Evolutionary conservation across 2,113 vertebrate species (phyloP), one percentile per base, ranked within the genome.

Genomic region (Ictalurus furcatus): DNA sequence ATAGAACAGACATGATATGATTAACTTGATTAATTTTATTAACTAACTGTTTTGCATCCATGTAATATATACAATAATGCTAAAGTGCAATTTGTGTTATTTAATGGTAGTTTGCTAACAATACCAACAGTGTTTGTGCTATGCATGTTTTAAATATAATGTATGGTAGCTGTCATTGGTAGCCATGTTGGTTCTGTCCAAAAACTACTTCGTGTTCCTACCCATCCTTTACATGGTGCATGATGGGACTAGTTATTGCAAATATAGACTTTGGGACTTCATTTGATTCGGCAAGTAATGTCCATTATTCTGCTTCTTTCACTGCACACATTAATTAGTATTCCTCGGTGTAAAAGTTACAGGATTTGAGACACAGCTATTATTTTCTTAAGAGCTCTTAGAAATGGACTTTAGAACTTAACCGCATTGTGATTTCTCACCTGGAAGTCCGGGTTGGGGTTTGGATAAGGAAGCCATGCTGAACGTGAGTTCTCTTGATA

Each of bases 361-460:
- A 82, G 19, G 19, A 40, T 59, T n/a, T 37, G 37, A 44, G 69
- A 44, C 3, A 8, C 37, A 25, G 8, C 37, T 30, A 34, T 52
- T 56, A 13, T 56, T 34, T 81, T 52, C 4, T 82, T 58, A 59
- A 81, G 2, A 30, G 28, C 28, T 1, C n/a, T 54, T 80, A 3
- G 17, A 81, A 30, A 1, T 81, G 52, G 5, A 52, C 40, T 52
- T 79, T 52, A 79, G 12, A n/a, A 54, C 25, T 52, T 52, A 16
- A 79, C 12, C n/a, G 23, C 59, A 74, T 30, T 73, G 74, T 86
- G 87, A 74, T 79, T 88, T 73, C 44, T 94, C 96, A 99, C 98
- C 98, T 99, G 97, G 94, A 99, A 99, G 95, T 98, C 97, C 28
- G 98, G 98, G 93, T 98, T 99, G 90, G 98, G 98, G 94, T 99